These are phyloP conservation scores for Apodemus sylvaticus DNA, from an alignment of 2,113 vertebrate species.

Conservation along the genomic window DNA sequence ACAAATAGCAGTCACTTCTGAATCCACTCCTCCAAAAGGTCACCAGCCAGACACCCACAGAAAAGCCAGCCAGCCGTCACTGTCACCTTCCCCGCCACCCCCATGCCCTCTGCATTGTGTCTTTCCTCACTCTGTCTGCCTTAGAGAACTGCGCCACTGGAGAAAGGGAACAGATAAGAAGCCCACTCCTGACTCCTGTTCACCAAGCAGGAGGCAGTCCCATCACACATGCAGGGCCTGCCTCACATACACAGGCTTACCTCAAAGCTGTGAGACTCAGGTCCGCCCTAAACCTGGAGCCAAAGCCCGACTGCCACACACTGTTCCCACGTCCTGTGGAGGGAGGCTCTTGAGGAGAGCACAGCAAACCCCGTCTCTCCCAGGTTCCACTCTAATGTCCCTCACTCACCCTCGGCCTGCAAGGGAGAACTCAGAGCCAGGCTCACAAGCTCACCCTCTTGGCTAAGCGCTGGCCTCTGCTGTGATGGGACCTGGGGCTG, in stretches of 20 bases:
- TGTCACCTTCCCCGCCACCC: not conserved
- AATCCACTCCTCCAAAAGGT: constrained; percentile 62
- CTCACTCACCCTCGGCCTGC: not conserved
- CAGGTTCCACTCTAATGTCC: too few relatives aligned
- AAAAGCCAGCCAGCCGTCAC: not conserved
- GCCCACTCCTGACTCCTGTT: not conserved
- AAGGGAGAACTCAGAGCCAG: fast-evolving
- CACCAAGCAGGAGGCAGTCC: not conserved
- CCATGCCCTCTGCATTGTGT: fast-evolving
- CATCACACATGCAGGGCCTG: not conserved
- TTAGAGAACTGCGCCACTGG: not conserved
- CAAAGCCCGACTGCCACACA: not conserved
- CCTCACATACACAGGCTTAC: constrained; percentile 68
- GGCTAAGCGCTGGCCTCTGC: not conserved
- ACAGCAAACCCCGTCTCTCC: too few relatives aligned
- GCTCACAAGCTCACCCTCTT: not conserved
- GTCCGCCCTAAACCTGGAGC: not conserved
- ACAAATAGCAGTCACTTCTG: constrained; percentile 34
- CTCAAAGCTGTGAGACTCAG: not conserved
- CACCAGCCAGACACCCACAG: constrained; percentile 48
- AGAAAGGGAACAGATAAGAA: constrained; percentile 63
- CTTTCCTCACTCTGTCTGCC: not conserved
- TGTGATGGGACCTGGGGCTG: not conserved
- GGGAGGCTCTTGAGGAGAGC: not conserved
- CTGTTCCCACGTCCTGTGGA: not conserved